Evolutionary conservation across 1,140 invertebrate genomes (phyloP), one percentile per base, ranked within the genome.

Genomic region (Sitophilus oryzae): DNA sequence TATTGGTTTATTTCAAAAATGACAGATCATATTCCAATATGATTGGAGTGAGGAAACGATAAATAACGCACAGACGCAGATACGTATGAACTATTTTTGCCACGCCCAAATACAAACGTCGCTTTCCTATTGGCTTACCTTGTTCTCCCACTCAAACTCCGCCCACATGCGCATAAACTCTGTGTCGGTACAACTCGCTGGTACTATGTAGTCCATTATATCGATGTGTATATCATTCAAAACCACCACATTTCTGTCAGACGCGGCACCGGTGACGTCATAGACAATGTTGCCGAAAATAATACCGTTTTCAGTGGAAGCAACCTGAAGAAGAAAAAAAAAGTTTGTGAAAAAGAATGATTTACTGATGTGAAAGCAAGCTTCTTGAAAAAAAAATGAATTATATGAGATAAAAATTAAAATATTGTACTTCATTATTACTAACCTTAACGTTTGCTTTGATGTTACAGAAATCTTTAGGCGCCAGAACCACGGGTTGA

Each of bases 121-220:
- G n/a, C n/a, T n/a, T n/a, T n/a, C n/a, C n/a, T n/a, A n/a, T n/a
- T n/a, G 16, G 37, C 23, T 52, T 35, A 62, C 93, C 81, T 99
- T 99, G 76, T 99, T 99, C 77, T 99, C 97, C 97, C 97, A 99
- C 75, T 99, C 97, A 77, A 99, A 99, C 77, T 98, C 95, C 1
- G 93, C 90, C 97, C 97, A 99, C 96, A 99, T 99, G 73, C 91
- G 85, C 11, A 96, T 74, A 77, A 99, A 99, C 75, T 99, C 95
- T 0, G 84, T 82, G 72, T 99, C 96, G 21, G 85, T 94, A 72
- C 95, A 98, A 19, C 79, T 76, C 1, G 94, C 94, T n/a, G 97
- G 96, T 30, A 98, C 87, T 66, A 99, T 99, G 74, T 99, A 99
- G 77, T 99, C 97, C 91, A 99, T 98, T 56, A 99, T 99, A 74